phyloP scores from a whole-genome alignment of 2,888 invertebrate genomes.

The Andrena trimmerana region DNA sequence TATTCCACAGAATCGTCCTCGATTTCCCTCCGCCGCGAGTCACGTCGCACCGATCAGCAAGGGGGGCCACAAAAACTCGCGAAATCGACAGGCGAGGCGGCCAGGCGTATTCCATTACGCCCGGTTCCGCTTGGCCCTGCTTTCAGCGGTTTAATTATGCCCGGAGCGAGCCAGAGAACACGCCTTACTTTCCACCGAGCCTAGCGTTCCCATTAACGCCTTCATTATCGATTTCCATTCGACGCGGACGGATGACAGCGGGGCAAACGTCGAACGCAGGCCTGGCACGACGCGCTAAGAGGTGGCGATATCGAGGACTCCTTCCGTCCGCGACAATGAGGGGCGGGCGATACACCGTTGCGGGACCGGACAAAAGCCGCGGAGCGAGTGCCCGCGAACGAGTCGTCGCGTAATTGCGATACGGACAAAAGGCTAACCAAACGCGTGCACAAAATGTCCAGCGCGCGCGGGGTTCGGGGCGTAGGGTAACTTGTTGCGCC shows the following conservation, averaged over 20 bases:
- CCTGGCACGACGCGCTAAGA: conserved; percentile 18
- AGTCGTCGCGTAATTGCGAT: conserved; percentile 30
- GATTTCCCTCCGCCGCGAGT: too few species aligned
- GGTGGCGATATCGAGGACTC: conserved; percentile 17
- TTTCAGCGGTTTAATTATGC: conserved; percentile 1
- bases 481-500: conserved; percentile 60
- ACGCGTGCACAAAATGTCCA: conserved; percentile 16
- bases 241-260: conserved; percentile 8
- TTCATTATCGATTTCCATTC: conserved; percentile 62
- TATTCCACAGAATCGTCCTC: too few species aligned
- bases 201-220: conserved; percentile 31
- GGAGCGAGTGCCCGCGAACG: not conserved
- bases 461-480: not conserved
- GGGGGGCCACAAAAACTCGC: not conserved
- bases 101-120: not conserved
- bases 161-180: not conserved
- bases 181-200: conserved; percentile 16
- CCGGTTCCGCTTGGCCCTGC: not conserved
- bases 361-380: conserved; percentile 28
- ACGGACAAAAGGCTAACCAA: conserved; percentile 27
- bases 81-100: not conserved
- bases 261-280: not conserved
- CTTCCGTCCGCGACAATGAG: not conserved
- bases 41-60: too few species aligned
- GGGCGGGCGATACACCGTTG: not conserved